A percentile compares a stretch with the other conserved stretches of the same genome.
phyloP scores from a whole-genome alignment of 2,888 invertebrate genomes.

The Phortica okadai region DNA sequence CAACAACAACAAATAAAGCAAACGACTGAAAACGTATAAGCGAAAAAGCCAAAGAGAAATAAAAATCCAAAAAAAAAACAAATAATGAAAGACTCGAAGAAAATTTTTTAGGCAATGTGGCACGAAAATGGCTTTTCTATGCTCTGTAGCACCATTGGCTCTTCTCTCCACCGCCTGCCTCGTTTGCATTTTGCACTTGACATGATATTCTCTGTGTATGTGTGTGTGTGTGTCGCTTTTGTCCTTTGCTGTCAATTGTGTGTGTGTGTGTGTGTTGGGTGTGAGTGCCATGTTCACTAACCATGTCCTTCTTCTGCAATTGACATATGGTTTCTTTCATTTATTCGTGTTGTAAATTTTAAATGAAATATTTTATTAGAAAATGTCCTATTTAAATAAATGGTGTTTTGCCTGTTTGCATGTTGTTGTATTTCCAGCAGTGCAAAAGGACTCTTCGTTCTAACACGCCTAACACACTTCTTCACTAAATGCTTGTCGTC shows the following conservation, averaged over 20 bases:
- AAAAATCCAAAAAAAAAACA: not conserved
- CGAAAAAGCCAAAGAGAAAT: slow-evolving; percentile 25
- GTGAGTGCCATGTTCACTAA: slow-evolving; percentile 25
- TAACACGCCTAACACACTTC: not conserved
- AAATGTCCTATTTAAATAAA: slow-evolving; percentile 54
- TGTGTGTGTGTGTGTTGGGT: slow-evolving; percentile 28
- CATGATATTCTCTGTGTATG: slow-evolving; percentile 60
- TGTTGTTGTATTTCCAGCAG: not conserved
- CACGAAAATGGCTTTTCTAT: not conserved
- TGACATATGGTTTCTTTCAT: slow-evolving; percentile 71
- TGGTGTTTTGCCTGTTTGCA: slow-evolving; percentile 44
- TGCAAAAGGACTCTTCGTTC: not conserved
- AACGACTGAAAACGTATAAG: slow-evolving; percentile 33
- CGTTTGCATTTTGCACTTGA: slow-evolving; percentile 69
- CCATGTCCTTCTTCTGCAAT: slow-evolving; percentile 53
- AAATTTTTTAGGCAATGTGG: slow-evolving; percentile 23
- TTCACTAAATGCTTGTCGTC: not conserved
- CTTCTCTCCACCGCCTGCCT: not conserved
- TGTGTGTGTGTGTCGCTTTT: slow-evolving; percentile 17
- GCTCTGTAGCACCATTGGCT: not conserved
- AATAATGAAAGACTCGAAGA: slow-evolving; percentile 7
- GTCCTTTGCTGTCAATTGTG: slow-evolving; percentile 1
- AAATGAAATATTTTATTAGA: slow-evolving; percentile 70
- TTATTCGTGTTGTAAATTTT: slow-evolving; percentile 60
- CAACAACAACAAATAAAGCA: slow-evolving; percentile 45